phyloP scores from a whole-genome alignment of 2,113 vertebrate species.

The Microcebus griseorufus region DNA sequence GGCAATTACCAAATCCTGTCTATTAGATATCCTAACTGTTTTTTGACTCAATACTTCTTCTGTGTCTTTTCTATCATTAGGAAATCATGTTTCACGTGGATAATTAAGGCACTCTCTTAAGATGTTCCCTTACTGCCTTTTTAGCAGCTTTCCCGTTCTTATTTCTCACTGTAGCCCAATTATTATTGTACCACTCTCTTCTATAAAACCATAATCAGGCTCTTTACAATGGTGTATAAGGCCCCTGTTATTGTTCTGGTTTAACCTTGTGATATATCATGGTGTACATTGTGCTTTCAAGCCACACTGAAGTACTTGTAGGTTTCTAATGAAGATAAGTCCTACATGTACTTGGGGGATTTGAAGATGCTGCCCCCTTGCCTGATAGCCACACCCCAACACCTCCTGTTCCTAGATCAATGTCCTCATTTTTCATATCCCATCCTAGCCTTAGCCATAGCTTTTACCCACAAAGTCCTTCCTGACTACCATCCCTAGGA shows the following conservation, averaged over 20 bases:
- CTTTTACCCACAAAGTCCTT: not conserved
- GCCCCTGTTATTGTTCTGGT: not conserved
- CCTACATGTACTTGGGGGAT: not conserved
- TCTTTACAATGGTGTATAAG: not conserved
- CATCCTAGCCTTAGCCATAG: not conserved
- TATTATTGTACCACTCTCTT: not conserved
- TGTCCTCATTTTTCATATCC: not conserved
- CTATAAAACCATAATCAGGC: not conserved
- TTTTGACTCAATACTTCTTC: not conserved
- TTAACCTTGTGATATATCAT: not conserved
- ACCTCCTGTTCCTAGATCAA: fast-evolving
- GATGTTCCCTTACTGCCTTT: not conserved
- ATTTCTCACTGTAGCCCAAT: not conserved
- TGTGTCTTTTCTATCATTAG: not conserved
- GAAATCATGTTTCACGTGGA: not conserved
- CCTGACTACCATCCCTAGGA: not conserved
- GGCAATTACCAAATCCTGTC: not conserved
- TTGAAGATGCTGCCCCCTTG: not conserved
- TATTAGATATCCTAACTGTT: not conserved
- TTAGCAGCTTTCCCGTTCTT: not conserved
- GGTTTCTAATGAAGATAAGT: not conserved
- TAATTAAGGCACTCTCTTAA: not conserved
- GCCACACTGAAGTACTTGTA: not conserved
- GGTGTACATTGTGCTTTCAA: not conserved
- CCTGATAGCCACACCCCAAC: fast-evolving